Percentiles rank a stretch among this genome's conserved stretches.
Conservation (phyloP, 1,140 invertebrate genomes). For the Papilio polytes region DNA sequence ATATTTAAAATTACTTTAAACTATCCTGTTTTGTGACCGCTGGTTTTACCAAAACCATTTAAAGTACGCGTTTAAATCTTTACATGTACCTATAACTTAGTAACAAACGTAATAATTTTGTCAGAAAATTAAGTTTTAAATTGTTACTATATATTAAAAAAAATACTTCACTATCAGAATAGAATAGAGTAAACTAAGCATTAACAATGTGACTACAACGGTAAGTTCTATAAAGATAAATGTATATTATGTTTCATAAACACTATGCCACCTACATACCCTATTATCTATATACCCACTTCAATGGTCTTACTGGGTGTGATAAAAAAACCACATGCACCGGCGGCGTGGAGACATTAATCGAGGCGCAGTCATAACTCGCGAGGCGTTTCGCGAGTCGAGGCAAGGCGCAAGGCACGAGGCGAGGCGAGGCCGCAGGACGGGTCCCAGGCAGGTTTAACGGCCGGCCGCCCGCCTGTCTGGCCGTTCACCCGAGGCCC, state of each 20-base stretch:
- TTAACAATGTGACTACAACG: neutral
- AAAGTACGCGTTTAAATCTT: neutral
- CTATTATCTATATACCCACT: constrained; percentile 16
- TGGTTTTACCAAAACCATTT: neutral
- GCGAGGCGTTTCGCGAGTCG: constrained; percentile 41
- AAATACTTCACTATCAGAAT: neutral
- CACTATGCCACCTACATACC: neutral
- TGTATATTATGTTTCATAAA: neutral
- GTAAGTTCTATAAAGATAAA: neutral
- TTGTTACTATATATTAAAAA: neutral
- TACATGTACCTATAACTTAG: too few relatives aligned
- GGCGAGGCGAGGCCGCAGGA: constrained; percentile 66
- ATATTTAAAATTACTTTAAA: neutral
- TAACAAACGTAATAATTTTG: too few relatives aligned
- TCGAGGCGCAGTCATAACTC: constrained; percentile 34
- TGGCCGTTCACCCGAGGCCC: constrained; percentile 81
- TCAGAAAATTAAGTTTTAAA: neutral
- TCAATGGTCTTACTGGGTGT: constrained; percentile 14
- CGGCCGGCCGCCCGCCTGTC: constrained; percentile 76
- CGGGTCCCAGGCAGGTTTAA: constrained; percentile 76
- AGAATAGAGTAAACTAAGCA: neutral
- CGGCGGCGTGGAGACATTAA: constrained; percentile 32
- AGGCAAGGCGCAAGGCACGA: constrained; percentile 50
- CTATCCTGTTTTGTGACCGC: neutral
- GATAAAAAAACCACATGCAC: constrained; percentile 33